Base-by-base conservation (phyloP, 2,888 invertebrate species). In the Andrena hattorfiana region DNA sequence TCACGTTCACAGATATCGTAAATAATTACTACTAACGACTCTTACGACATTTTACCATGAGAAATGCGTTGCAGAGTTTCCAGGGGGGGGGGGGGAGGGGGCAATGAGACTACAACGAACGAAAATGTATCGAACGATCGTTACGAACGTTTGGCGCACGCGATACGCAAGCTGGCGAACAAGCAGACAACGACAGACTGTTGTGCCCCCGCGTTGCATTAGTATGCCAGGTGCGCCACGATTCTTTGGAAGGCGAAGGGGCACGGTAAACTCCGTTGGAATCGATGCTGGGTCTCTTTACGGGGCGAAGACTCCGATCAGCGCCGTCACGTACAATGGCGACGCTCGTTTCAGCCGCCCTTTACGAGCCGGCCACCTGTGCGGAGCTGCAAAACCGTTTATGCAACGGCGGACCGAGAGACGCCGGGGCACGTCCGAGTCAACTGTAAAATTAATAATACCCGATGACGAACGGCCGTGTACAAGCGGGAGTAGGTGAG, bases 351-450 rank as follows among this genome's bases (percentile, higher is more conserved):
- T 80, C 62, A 66, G 35, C 70, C 49, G 23, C 73, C 85, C 85
- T 88, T 88, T 88, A 88, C 86, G 86, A 88, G 83, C 32, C 77
- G 42, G 74, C 86, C 87, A 88, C 69, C 87, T 88, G 88, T 80
- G 86, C 81, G 32, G 59, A 68, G 73, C 80, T 80, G 83, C 74
- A 83, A 85, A 88, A 82, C 76, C 88, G 78, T 78, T 85, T 83
- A 85, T 85, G 80, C 78, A 80, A 83, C 69, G 85, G 72, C 70
- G 67, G 59, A 48, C n/a, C 32, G 35, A 60, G 64, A 76, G 77
- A 56, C 67, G 77, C 68, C 35, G n/a, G 28, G 60, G 68, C 86
- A 79, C 85, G 83, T 81, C 48, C 84, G 69, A 75, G 82, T 63
- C 72, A 51, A 54, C 67, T 75, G 79, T 86, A 77, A 86, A 88